These are phyloP conservation scores for Actinernus sp. DNA, from an alignment of 92 coral and sea anemone species.

Conservation along the genomic window DNA sequence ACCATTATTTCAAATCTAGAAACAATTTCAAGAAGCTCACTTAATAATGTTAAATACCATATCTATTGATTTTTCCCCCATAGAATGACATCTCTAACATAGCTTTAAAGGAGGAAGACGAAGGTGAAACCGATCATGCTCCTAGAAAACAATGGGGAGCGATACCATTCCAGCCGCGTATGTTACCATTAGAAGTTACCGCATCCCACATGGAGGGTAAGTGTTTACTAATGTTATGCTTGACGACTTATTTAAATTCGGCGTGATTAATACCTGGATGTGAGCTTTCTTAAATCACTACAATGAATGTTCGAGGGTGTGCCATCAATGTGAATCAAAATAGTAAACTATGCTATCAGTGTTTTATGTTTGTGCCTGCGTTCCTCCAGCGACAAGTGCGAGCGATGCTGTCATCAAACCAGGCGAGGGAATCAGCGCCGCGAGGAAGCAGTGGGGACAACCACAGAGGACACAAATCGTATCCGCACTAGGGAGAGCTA, in stretches of 20 bases:
- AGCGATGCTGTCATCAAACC: conserved; percentile 89
- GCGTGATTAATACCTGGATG: too few species aligned
- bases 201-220: conserved; percentile 99
- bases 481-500: conserved; percentile 82
- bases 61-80: neutral
- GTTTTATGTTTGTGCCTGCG: neutral
- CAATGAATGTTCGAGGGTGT: too few species aligned
- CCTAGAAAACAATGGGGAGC: conserved; percentile 95
- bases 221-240: too few species aligned
- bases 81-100: conserved; percentile 83
- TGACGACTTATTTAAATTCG: too few species aligned
- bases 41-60: too few species aligned
- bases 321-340: too few species aligned
- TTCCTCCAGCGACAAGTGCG: conserved; percentile 77
- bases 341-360: too few species aligned
- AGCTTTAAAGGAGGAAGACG: conserved; percentile 44
- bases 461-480: conserved; percentile 87
- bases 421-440: conserved; percentile 35
- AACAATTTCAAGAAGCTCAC: too few species aligned
- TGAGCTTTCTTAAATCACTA: too few species aligned
- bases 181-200: conserved; percentile 90
- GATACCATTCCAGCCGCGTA: conserved; percentile 82
- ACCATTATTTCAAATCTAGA: too few species aligned
- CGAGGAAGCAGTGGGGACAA: conserved; percentile 89
- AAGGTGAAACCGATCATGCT: conserved; percentile 47